A percentile compares a stretch with the other conserved stretches of the same genome.
Conservation (phyloP, 2,113 vertebrate species). For the Clarias magur region DNA sequence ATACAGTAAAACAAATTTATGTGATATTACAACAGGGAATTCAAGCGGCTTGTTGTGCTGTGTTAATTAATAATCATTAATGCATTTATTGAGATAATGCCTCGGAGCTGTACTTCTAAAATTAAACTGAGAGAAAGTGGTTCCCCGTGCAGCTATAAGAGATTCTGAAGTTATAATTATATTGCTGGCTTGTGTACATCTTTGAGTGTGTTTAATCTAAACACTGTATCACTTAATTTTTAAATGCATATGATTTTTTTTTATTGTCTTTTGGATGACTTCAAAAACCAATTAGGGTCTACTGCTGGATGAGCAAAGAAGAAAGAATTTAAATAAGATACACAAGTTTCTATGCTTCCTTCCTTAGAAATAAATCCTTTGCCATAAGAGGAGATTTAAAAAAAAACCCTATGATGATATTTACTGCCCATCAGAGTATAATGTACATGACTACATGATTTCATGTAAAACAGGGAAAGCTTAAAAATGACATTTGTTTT, state of each 20-base stretch:
- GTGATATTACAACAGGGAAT: neutral
- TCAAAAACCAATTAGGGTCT: conserved; percentile 53
- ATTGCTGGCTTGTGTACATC: conserved; percentile 44
- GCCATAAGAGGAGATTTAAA: neutral
- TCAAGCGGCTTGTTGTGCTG: neutral
- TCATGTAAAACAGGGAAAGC: neutral
- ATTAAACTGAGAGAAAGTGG: neutral
- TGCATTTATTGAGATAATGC: neutral
- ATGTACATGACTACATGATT: conserved; percentile 20
- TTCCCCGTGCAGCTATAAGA: neutral
- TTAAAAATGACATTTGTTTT: conserved; percentile 18
- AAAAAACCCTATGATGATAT: neutral
- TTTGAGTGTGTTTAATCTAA: conserved; percentile 58
- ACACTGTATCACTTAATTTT: conserved; percentile 57
- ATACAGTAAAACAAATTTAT: neutral
- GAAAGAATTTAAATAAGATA: neutral
- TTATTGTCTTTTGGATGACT: conserved; percentile 62
- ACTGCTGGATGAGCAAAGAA: conserved; percentile 43
- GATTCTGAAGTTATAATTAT: neutral
- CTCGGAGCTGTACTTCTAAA: neutral
- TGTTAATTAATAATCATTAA: conserved; percentile 2
- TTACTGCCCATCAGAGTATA: conserved; percentile 32
- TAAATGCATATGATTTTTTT: conserved; percentile 56
- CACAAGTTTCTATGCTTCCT: conserved; percentile 15
- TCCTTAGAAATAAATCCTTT: conserved; percentile 45